These are phyloP conservation scores for Cotesia vestalis DNA, from an alignment of 1,140 invertebrate genomes.

Conservation along the genomic window DNA sequence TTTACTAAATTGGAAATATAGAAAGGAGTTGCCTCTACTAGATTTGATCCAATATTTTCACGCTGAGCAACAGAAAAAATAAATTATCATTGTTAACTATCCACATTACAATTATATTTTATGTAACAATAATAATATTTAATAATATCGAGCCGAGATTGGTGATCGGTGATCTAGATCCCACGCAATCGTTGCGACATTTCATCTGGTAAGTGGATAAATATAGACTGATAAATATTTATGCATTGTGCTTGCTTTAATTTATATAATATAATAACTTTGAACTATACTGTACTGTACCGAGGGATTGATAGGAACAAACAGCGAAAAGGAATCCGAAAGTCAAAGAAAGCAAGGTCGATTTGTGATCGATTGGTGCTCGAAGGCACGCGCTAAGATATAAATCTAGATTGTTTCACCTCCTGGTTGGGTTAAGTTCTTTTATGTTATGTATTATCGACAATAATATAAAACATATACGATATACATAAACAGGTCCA, in stretches of 20 bases:
- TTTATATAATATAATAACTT: too few relatives aligned
- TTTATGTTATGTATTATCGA: too few relatives aligned
- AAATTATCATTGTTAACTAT: not conserved
- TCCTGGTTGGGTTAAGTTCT: not conserved
- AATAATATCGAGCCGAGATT: slow-evolving; percentile 5
- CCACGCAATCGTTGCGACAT: slow-evolving; percentile 35
- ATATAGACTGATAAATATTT: slow-evolving; percentile 4
- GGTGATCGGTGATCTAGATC: slow-evolving; percentile 34
- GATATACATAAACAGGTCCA: too few relatives aligned
- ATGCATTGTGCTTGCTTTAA: not conserved
- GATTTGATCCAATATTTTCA: not conserved
- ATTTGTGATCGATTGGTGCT: slow-evolving; percentile 32
- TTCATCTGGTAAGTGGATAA: slow-evolving; percentile 3
- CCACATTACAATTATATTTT: not conserved
- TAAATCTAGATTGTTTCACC: slow-evolving; percentile 17
- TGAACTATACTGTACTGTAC: too few relatives aligned
- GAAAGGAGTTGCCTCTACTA: too few relatives aligned
- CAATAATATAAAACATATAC: too few relatives aligned
- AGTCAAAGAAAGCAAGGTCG: slow-evolving; percentile 37
- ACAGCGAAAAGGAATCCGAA: slow-evolving; percentile 27
- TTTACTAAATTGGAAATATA: too few relatives aligned
- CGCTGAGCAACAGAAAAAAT: not conserved
- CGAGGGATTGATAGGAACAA: too few relatives aligned
- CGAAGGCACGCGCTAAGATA: slow-evolving; percentile 30
- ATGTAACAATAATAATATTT: slow-evolving; percentile 21